Conservation (phyloP, 37 sponge, comb jelly and placozoan species). For the Spongilla lacustris region DNA sequence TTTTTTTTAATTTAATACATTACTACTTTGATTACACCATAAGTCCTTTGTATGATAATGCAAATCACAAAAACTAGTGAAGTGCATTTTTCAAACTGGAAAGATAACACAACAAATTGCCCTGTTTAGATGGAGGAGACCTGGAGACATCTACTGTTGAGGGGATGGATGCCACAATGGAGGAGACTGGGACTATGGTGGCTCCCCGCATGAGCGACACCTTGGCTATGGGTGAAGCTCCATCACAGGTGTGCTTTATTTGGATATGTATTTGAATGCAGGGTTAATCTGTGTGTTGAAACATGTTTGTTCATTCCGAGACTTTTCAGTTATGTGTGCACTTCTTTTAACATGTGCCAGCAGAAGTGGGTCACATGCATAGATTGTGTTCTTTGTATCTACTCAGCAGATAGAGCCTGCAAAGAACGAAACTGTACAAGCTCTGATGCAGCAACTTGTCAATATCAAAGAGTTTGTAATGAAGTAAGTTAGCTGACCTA, state of each 20-base stretch:
- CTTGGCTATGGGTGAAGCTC: not conserved
- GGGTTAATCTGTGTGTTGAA: not conserved
- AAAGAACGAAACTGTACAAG: not conserved
- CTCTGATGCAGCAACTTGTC: not conserved
- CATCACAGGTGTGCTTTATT: too few species aligned
- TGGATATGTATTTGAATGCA: too few species aligned
- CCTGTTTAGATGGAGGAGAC: not conserved
- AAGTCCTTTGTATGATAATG: too few species aligned
- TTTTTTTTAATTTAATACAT: too few species aligned
- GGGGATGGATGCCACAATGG: not conserved
- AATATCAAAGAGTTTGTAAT: conserved; percentile 26
- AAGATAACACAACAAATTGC: too few species aligned
- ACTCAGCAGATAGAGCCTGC: not conserved
- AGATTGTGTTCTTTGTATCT: not conserved
- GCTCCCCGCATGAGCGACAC: not conserved
- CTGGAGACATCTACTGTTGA: not conserved
- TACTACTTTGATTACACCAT: too few species aligned
- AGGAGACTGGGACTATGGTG: not conserved
- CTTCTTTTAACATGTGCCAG: too few species aligned
- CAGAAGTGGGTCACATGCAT: not conserved
- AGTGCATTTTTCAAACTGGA: too few species aligned
- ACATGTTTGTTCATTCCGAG: not conserved
- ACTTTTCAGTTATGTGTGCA: not conserved
- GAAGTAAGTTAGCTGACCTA: not conserved
- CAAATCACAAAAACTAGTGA: too few species aligned